A percentile compares a stretch with the other conserved stretches of the same genome.
Conservation (phyloP, 2,888 invertebrate genomes). For the Caenorhabditis virilis region DNA sequence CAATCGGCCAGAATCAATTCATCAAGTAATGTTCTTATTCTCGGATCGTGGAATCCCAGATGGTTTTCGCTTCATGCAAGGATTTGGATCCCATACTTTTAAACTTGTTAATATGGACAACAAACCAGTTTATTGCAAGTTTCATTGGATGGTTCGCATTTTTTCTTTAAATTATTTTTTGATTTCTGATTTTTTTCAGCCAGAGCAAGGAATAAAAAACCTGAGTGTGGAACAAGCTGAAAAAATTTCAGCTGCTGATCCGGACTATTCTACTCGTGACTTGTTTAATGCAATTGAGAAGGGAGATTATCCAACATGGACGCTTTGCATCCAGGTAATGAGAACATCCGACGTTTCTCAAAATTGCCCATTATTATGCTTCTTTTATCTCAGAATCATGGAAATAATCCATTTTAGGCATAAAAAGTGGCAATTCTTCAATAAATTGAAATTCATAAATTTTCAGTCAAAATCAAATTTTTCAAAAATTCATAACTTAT, state of each 20-base stretch:
- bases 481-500: no score
- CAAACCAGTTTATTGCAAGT: slow-evolving; percentile 65
- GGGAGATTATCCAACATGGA: slow-evolving; percentile 72
- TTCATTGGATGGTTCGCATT: slow-evolving; percentile 66
- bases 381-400: no score
- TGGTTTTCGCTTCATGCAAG: slow-evolving; percentile 65
- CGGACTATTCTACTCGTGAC: slow-evolving; percentile 70
- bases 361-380: no score
- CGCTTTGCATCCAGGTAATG: slow-evolving; percentile 69
- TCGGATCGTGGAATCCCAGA: slow-evolving; percentile 70
- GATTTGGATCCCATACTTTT: slow-evolving; percentile 68
- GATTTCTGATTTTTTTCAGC: slow-evolving; percentile 40
- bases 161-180: no score
- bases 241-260: slow-evolving; percentile 61
- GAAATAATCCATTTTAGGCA: no score
- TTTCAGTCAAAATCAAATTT: no score
- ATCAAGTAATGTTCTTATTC: slow-evolving; percentile 69
- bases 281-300: slow-evolving; percentile 70
- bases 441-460: no score
- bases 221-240: slow-evolving; percentile 56
- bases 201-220: slow-evolving; percentile 65
- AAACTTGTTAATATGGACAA: slow-evolving; percentile 66
- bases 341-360: no score
- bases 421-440: no score
- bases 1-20: slow-evolving; percentile 64